A percentile compares a stretch with the other conserved stretches of the same genome.
Evolutionary conservation across 30 jellyfish, hydroid and myxozoan species (phyloP).

Genomic region (Aurelia aurita complex sp. Pacific): DNA sequence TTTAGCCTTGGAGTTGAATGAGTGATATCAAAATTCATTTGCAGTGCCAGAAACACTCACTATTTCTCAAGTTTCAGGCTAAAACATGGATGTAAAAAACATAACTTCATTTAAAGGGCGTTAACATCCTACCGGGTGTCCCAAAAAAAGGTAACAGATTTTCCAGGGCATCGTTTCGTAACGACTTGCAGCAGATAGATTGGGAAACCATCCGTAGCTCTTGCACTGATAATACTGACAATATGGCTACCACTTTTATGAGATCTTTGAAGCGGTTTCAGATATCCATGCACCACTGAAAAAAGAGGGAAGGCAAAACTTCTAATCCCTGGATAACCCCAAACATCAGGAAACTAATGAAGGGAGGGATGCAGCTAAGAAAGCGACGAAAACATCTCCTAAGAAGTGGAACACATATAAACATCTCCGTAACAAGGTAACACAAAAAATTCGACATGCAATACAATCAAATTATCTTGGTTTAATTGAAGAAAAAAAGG

Average conservation of each 20-base stretch:
- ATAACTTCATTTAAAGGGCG: too few species aligned
- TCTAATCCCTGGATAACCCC: not conserved
- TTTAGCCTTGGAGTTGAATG: too few species aligned
- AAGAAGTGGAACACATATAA: too few species aligned
- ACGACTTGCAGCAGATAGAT: not conserved
- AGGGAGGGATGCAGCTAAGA: not conserved
- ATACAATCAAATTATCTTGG: not conserved
- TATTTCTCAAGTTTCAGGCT: too few species aligned
- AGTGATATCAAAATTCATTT: too few species aligned
- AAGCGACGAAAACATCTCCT: too few species aligned
- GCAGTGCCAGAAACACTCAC: too few species aligned
- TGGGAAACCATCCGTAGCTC: not conserved
- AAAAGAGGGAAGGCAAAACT: not conserved
- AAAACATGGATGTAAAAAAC: too few species aligned
- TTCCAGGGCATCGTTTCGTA: not conserved
- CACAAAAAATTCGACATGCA: not conserved
- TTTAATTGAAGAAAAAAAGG: not conserved
- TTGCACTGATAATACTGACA: not conserved
- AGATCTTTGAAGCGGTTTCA: not conserved
- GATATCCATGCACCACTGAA: not conserved
- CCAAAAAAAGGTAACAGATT: not conserved
- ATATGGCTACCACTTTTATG: not conserved
- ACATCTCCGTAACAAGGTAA: too few species aligned
- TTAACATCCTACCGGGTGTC: not conserved
- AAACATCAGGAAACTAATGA: not conserved